Conservation (phyloP, 2,113 vertebrate genomes). For the Paracanthobrama guichenoti region DNA sequence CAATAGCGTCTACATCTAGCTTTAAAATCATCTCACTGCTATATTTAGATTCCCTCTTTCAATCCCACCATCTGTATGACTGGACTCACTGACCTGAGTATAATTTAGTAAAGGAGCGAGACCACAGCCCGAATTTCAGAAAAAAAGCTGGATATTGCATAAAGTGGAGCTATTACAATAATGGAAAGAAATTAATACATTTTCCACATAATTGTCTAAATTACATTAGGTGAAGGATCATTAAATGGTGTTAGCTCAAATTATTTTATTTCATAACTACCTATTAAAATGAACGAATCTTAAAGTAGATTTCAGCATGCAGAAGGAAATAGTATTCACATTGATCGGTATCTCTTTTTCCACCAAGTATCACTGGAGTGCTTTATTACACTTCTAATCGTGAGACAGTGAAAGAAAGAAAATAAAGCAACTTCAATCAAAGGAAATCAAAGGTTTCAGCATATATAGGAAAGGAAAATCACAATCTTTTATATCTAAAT, state of each 20-base stretch:
- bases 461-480: not conserved
- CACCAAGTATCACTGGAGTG: not conserved
- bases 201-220: constrained; percentile 27
- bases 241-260: not conserved
- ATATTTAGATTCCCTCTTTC: constrained; percentile 29
- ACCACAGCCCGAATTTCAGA: not conserved
- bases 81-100: constrained; percentile 38
- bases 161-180: constrained; percentile 18
- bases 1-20: constrained; percentile 28
- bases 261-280: constrained; percentile 17
- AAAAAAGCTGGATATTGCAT: constrained; percentile 7
- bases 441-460: not conserved
- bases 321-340: not conserved
- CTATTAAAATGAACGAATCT: not conserved
- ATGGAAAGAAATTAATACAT: constrained; percentile 11
- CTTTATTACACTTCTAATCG: not conserved
- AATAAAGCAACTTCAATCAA: not conserved
- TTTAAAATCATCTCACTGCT: constrained; percentile 30
- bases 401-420: not conserved
- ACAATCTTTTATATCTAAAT: not conserved
- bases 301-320: not conserved
- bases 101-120: not conserved
- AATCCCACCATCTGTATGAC: not conserved
- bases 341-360: too few species aligned
- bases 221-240: constrained; percentile 20